These are phyloP conservation scores for Symphodus melops DNA, from an alignment of 2,113 vertebrate species.

Conservation along the genomic window DNA sequence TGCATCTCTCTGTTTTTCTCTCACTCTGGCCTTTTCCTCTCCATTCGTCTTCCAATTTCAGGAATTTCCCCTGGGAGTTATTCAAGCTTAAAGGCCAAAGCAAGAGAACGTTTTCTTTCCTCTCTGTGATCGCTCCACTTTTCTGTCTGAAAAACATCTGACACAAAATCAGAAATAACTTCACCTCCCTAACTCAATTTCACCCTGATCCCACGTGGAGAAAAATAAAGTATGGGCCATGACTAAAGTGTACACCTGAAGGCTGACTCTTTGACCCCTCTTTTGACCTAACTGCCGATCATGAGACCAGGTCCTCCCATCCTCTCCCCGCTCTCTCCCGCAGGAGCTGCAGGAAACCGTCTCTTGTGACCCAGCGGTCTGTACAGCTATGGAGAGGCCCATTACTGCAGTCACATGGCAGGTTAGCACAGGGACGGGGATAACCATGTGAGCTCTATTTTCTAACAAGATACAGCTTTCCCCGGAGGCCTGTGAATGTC, in stretches of 20 bases:
- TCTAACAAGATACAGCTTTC: conserved; percentile 70
- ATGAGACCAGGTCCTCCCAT: conserved; percentile 67
- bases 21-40: conserved; percentile 35
- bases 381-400: conserved; percentile 68
- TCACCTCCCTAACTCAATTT: background rate
- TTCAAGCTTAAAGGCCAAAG: conserved; percentile 51
- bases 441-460: conserved; percentile 82
- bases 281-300: conserved; percentile 66
- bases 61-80: conserved; percentile 70
- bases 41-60: conserved; percentile 71
- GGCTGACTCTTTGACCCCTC: conserved; percentile 58
- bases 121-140: background rate
- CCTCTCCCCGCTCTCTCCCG: conserved; percentile 32
- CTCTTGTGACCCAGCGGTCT: conserved; percentile 79
- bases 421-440: conserved; percentile 70
- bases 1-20: conserved; percentile 44
- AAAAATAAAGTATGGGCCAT: background rate
- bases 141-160: conserved; percentile 8
- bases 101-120: conserved; percentile 23
- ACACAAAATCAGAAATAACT: conserved; percentile 1
- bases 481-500: conserved; percentile 35
- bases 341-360: conserved; percentile 66
- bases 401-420: conserved; percentile 84
- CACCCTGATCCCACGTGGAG: background rate
- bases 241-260: conserved; percentile 67